These are phyloP conservation scores for Sialia sialis DNA, from an alignment of 2,113 vertebrate genomes.

Conservation along the genomic window DNA sequence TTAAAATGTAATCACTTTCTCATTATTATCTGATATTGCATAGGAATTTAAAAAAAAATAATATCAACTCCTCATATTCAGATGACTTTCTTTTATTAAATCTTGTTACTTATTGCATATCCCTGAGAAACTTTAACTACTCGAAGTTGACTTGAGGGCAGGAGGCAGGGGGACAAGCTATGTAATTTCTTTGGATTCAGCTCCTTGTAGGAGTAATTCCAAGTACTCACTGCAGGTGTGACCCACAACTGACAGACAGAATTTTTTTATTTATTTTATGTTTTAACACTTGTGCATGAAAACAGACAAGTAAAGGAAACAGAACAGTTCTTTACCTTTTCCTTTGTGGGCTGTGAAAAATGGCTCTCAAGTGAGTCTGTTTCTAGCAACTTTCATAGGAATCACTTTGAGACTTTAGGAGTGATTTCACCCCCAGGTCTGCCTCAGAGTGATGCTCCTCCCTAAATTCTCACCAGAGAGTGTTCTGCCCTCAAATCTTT, in stretches of 20 bases:
- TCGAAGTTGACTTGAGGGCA: not conserved
- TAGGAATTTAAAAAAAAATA: constrained; percentile 56
- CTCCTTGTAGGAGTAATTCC: not conserved
- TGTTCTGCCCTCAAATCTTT: not conserved
- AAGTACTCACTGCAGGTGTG: not conserved
- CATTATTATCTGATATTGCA: constrained; percentile 67
- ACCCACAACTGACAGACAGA: not conserved
- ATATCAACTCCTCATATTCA: not conserved
- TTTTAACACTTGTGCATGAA: too few relatives aligned
- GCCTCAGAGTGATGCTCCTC: not conserved
- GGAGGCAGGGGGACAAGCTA: not conserved
- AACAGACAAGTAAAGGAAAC: not conserved
- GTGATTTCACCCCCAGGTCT: not conserved
- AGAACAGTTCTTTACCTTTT: not conserved
- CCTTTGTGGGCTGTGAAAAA: not conserved
- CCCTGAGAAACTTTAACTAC: constrained; percentile 58
- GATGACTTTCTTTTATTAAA: constrained; percentile 64
- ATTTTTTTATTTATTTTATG: too few relatives aligned
- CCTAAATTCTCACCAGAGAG: not conserved
- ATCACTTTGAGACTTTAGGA: not conserved
- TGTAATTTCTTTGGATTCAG: not conserved
- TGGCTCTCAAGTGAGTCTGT: not conserved
- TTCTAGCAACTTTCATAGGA: not conserved
- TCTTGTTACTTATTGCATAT: constrained; percentile 61
- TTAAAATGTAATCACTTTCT: constrained; percentile 72